A percentile compares a stretch with the other conserved stretches of the same genome.
These are phyloP conservation scores for Eucera pruinosa DNA, from an alignment of 2,888 invertebrate species.

Conservation along the genomic window DNA sequence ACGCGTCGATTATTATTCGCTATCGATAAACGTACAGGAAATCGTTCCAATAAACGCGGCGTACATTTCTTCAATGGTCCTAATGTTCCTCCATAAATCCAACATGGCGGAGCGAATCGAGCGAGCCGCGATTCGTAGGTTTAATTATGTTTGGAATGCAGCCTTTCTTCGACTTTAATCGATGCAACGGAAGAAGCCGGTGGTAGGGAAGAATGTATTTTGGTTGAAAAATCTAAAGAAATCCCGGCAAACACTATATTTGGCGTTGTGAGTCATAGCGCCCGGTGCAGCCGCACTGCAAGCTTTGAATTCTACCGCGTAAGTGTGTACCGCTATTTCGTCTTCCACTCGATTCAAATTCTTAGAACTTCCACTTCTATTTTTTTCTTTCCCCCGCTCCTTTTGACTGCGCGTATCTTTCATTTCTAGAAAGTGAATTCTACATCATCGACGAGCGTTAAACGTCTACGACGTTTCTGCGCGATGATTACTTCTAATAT, in stretches of 20 bases:
- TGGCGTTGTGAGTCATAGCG: slow-evolving; percentile 71
- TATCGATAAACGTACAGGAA: background rate
- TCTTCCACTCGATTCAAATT: background rate
- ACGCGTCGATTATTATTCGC: background rate
- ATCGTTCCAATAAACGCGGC: background rate
- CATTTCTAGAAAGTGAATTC: no score
- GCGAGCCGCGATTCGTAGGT: no score
- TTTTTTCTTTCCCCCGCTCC: no score
- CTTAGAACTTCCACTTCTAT: no score
- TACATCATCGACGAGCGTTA: no score
- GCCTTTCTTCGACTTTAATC: background rate
- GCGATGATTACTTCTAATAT: no score
- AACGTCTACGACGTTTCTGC: no score
- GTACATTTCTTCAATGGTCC: background rate
- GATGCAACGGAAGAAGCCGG: no score
- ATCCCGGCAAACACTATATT: slow-evolving; percentile 70
- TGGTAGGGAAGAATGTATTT: background rate
- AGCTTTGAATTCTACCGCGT: slow-evolving; percentile 64
- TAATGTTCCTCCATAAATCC: no score
- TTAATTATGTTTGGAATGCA: no score
- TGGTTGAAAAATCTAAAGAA: slow-evolving; percentile 57
- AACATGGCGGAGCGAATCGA: background rate
- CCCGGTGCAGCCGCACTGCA: slow-evolving; percentile 44
- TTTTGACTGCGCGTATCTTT: no score
- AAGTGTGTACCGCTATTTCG: slow-evolving; percentile 39